Evolutionary conservation across 2,113 vertebrate genomes (phyloP).

Genomic region (Amia ocellicauda): DNA sequence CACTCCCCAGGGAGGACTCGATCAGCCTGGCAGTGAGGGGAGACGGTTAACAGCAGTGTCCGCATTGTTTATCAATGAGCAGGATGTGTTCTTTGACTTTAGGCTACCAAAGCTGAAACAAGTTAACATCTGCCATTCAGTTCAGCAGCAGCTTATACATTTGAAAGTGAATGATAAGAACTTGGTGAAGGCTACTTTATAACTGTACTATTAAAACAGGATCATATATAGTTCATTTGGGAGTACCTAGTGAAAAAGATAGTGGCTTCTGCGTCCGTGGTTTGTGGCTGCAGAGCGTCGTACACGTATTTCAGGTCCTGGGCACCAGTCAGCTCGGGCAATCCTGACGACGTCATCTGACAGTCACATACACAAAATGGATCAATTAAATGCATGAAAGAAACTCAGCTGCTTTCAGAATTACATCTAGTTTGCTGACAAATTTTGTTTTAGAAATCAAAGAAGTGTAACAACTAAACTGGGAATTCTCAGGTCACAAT

Average conservation of each 20-base stretch:
- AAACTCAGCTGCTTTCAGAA: too few relatives aligned
- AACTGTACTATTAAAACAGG: too few relatives aligned
- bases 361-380: conserved; percentile 12
- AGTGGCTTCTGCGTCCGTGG: conserved; percentile 93
- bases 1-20: conserved; percentile 92
- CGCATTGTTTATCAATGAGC: too few relatives aligned
- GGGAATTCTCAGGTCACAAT: too few relatives aligned
- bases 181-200: neutral
- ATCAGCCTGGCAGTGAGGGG: conserved; percentile 73
- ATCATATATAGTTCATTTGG: neutral
- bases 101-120: too few relatives aligned
- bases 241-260: conserved; percentile 96
- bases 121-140: neutral
- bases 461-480: too few relatives aligned
- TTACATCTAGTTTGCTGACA: too few relatives aligned
- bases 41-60: too few relatives aligned
- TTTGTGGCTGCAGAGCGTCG: conserved; percentile 92
- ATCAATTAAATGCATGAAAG: neutral
- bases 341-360: conserved; percentile 92
- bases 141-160: neutral
- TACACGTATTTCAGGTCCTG: conserved; percentile 95
- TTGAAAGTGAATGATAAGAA: neutral
- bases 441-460: too few relatives aligned
- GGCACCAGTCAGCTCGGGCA: conserved; percentile 84
- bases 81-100: too few relatives aligned